phyloP scores from a whole-genome alignment of 2,113 vertebrate species.

The Cephalopterus ornatus region DNA sequence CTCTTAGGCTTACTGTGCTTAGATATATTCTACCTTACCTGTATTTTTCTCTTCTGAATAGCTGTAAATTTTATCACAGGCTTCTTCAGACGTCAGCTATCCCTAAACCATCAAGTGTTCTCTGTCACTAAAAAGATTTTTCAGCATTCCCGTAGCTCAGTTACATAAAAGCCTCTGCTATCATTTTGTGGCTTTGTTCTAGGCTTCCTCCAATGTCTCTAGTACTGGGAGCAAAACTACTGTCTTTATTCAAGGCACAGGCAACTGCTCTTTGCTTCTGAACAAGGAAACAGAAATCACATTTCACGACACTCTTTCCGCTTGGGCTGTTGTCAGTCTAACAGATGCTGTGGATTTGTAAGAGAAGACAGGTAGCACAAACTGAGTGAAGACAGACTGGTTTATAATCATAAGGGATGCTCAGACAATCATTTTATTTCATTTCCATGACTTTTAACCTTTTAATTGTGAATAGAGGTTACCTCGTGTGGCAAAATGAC shows the following conservation, averaged over 20 bases:
- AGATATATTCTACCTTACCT: background rate
- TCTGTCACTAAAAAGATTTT: background rate
- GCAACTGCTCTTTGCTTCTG: background rate
- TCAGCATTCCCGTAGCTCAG: background rate
- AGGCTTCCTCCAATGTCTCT: background rate
- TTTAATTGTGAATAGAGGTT: constrained; percentile 22
- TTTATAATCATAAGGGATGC: background rate
- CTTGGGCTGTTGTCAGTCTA: background rate
- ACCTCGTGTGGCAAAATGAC: constrained; percentile 23
- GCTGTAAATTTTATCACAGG: background rate
- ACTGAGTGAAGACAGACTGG: background rate
- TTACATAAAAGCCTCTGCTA: background rate
- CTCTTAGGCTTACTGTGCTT: background rate
- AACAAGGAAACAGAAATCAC: background rate
- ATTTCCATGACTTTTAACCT: constrained; percentile 46
- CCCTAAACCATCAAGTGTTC: background rate
- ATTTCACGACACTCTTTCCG: background rate
- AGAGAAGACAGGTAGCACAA: background rate
- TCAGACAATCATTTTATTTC: constrained; percentile 16
- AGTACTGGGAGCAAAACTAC: background rate
- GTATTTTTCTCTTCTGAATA: background rate
- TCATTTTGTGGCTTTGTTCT: background rate
- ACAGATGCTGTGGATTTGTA: background rate
- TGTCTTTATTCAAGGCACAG: background rate
- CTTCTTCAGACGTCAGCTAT: background rate